Conservation (phyloP, 2,888 invertebrate species). For the Lasioglossum lativentre region DNA sequence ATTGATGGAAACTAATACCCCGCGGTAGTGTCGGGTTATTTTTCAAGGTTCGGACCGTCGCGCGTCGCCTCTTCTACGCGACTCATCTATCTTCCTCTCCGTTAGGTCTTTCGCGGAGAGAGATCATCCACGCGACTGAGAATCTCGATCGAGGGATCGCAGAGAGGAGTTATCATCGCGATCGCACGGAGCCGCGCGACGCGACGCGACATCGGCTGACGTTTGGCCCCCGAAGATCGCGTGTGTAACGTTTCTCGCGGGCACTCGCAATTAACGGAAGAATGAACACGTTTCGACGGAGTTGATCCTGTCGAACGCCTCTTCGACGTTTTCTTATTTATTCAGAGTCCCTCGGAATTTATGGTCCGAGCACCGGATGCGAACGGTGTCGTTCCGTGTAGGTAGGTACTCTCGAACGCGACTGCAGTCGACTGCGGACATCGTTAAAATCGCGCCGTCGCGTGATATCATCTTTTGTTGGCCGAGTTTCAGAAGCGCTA, state of each 20-base stretch:
- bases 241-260: too few relatives aligned
- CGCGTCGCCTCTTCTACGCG: neutral
- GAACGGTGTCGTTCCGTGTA: neutral
- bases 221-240: neutral
- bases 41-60: neutral
- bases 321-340: neutral
- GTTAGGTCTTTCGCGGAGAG: neutral
- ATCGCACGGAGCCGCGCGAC: neutral
- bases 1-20: conserved; percentile 18
- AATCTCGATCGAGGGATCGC: conserved; percentile 12
- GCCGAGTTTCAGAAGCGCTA: neutral
- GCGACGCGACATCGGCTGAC: conserved; percentile 3
- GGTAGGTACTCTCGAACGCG: neutral
- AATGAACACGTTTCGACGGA: neutral
- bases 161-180: neutral
- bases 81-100: conserved; percentile 20
- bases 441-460: too few relatives aligned
- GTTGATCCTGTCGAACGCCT: neutral
- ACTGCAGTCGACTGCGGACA: neutral
- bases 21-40: neutral
- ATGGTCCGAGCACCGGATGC: neutral
- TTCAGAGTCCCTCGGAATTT: neutral
- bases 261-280: neutral
- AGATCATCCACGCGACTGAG: conserved; percentile 9
- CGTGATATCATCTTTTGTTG: neutral